phyloP scores from a whole-genome alignment of 1,140 invertebrate species.

The Drosophila persimilis region DNA sequence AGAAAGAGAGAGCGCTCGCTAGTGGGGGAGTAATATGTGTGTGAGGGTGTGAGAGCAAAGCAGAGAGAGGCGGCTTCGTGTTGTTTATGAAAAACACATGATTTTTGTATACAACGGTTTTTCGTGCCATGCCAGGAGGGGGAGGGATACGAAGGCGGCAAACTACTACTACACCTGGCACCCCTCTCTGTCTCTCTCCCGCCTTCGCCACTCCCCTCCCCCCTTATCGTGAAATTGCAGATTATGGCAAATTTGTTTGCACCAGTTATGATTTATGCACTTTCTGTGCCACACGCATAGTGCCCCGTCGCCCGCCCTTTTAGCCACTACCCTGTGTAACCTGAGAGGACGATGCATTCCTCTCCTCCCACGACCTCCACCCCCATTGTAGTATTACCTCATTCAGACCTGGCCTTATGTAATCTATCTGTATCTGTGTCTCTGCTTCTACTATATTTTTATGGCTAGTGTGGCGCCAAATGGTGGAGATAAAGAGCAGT shows the following conservation, averaged over 20 bases:
- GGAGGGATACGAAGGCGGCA: background rate
- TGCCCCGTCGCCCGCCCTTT: background rate
- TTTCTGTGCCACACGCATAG: no score
- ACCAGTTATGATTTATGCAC: no score
- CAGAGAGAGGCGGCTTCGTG: conserved; percentile 9
- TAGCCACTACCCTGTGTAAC: no score
- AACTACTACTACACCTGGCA: conserved; percentile 17
- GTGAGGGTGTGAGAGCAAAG: conserved; percentile 13
- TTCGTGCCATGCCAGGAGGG: conserved; percentile 10
- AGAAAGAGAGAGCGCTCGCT: conserved; percentile 15
- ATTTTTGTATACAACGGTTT: conserved; percentile 62
- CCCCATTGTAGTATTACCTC: background rate
- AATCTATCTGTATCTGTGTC: conserved; percentile 18
- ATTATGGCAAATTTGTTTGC: no score
- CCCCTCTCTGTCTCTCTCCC: background rate
- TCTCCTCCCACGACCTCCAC: no score
- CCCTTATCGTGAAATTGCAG: no score
- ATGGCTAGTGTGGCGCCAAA: conserved; percentile 70
- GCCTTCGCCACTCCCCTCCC: no score
- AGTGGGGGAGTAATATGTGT: conserved; percentile 7
- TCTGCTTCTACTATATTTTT: conserved; percentile 58
- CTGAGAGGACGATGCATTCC: no score
- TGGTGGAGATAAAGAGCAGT: conserved; percentile 31
- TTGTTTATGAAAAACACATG: conserved; percentile 74
- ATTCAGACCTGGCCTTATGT: conserved; percentile 5